phyloP scores from a whole-genome alignment of 2,888 invertebrate species.

The Oligia fasciuncula region DNA sequence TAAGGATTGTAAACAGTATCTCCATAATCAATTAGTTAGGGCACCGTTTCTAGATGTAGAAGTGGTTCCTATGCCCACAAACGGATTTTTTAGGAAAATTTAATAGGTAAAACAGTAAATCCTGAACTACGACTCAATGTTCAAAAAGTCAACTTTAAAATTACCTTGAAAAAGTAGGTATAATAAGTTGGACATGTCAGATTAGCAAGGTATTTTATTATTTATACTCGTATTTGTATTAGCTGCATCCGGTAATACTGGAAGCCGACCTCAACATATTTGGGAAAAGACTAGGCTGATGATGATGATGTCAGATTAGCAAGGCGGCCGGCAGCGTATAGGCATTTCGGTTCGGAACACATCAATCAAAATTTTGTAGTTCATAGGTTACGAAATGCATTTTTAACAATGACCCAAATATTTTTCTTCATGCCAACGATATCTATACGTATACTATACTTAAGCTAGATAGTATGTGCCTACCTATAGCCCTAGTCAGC shows the following conservation, averaged over 20 bases:
- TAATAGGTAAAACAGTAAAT: not conserved
- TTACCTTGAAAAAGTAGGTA: slow-evolving; percentile 3
- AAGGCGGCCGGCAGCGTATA: not conserved
- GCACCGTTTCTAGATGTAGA: not conserved
- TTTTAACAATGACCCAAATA: slow-evolving; percentile 42
- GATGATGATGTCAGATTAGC: slow-evolving; percentile 12
- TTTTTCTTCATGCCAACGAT: slow-evolving; percentile 11
- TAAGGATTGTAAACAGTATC: not conserved
- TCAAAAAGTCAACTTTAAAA: not conserved
- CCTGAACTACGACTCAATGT: not conserved
- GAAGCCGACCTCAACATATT: no score
- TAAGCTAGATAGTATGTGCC: not conserved
- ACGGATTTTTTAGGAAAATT: not conserved
- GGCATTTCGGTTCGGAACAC: not conserved
- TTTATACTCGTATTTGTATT: no score
- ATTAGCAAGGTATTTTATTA: slow-evolving; percentile 14
- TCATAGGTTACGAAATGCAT: slow-evolving; percentile 19
- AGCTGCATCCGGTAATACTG: no score
- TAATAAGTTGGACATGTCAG: not conserved
- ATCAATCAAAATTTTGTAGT: slow-evolving; percentile 35
- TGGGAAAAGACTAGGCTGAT: no score
- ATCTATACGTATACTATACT: not conserved
- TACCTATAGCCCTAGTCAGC: not conserved
- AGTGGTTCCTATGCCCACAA: not conserved
- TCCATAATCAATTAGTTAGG: not conserved